Percentiles rank a stretch among this genome's conserved stretches.
Evolutionary conservation across 2,797 vertebrate genomes (phyloP).

Genomic region (Sciaenops ocellatus): DNA sequence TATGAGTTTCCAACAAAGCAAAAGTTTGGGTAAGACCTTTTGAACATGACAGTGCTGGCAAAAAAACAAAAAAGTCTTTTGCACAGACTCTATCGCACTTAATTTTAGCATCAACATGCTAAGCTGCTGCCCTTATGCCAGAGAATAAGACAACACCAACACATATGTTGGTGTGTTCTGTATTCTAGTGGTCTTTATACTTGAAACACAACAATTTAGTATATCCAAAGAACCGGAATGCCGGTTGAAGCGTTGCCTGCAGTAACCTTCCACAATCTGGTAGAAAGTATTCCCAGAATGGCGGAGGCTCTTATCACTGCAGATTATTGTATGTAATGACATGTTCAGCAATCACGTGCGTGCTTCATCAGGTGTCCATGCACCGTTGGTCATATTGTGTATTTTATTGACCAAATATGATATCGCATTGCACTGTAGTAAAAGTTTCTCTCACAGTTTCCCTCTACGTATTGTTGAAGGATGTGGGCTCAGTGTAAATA

Average conservation of each 20-base stretch:
- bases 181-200: no score
- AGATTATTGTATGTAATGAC: not conserved
- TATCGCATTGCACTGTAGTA: not conserved
- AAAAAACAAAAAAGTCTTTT: not conserved
- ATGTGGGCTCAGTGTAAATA: constrained; percentile 15
- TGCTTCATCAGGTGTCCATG: not conserved
- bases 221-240: not conserved
- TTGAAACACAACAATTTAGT: not conserved
- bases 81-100: no score
- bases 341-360: accelerated
- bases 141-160: no score
- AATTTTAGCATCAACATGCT: no score
- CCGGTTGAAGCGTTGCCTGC: not conserved
- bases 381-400: not conserved
- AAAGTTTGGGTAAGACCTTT: not conserved
- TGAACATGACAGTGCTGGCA: not conserved
- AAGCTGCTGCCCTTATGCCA: no score
- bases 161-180: no score
- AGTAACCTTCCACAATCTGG: no score
- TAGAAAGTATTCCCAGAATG: not conserved
- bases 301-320: not conserved
- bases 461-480: constrained; percentile 9
- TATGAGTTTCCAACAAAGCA: not conserved
- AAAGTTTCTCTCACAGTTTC: constrained; percentile 9
- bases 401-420: not conserved